Percentiles rank a stretch among this genome's conserved stretches.
Conservation (phyloP, 2,797 vertebrate species). For the Nasua narica region DNA sequence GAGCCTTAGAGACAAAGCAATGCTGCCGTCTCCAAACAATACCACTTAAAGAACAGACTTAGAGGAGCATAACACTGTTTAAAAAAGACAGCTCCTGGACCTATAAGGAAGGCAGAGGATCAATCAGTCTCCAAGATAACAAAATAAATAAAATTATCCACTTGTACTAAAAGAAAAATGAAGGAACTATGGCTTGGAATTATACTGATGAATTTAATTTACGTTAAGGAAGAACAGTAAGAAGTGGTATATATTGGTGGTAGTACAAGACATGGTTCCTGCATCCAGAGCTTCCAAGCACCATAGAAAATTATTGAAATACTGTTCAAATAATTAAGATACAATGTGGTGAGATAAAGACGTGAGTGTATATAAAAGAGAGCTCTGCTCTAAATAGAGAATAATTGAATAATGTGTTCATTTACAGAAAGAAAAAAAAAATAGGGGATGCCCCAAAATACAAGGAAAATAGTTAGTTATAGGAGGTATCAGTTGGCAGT, state of each 20-base stretch:
- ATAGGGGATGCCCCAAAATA: neutral
- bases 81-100: neutral
- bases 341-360: neutral
- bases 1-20: neutral
- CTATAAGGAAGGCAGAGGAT: neutral
- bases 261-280: neutral
- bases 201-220: neutral
- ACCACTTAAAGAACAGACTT: neutral
- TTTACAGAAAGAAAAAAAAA: neutral
- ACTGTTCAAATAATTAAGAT: neutral
- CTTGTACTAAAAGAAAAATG: neutral
- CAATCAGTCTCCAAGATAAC: neutral
- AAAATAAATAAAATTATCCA: slow-evolving; percentile 27
- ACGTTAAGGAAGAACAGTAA: neutral
- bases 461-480: neutral
- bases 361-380: neutral
- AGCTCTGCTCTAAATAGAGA: neutral
- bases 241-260: neutral
- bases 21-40: neutral
- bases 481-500: neutral
- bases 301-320: neutral
- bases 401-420: neutral
- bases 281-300: neutral
- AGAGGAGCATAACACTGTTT: neutral
- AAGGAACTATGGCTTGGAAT: neutral